A percentile compares a stretch with the other conserved stretches of the same genome.
These are phyloP conservation scores for Paracanthobrama guichenoti DNA, from an alignment of 2,113 vertebrate genomes.

Conservation along the genomic window DNA sequence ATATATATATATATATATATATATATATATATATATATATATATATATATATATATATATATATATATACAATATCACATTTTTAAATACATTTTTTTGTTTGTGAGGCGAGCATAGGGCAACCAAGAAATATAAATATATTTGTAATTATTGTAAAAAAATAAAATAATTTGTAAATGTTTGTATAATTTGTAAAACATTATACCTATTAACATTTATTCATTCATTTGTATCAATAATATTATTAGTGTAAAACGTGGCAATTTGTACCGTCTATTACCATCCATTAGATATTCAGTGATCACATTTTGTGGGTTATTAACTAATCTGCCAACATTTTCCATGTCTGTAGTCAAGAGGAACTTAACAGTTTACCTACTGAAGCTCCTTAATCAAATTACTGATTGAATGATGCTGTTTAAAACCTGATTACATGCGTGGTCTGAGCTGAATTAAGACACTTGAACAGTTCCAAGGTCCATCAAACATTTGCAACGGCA, in stretches of 20 bases:
- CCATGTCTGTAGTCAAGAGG: constrained; percentile 20
- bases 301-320: constrained; percentile 16
- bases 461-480: constrained; percentile 34
- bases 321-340: constrained; percentile 29
- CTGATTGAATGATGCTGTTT: constrained; percentile 33
- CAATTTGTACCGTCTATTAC: not conserved
- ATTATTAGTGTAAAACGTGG: not conserved
- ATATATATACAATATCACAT: too few relatives aligned
- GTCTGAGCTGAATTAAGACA: constrained; percentile 16
- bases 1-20: too few relatives aligned
- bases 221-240: not conserved
- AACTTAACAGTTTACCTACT: constrained; percentile 27
- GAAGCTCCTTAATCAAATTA: constrained; percentile 41
- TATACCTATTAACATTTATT: not conserved
- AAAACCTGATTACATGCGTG: constrained; percentile 42
- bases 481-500: constrained; percentile 17
- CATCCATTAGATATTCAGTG: not conserved
- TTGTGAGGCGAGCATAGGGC: too few relatives aligned
- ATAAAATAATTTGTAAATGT: too few relatives aligned
- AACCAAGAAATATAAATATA: too few relatives aligned
- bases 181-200: too few relatives aligned
- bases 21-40: too few relatives aligned
- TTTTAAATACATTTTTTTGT: too few relatives aligned
- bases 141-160: too few relatives aligned
- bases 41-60: too few relatives aligned